Evolutionary conservation across 2,797 vertebrate genomes (phyloP).

Genomic region (Peromyscus melanophrys): DNA sequence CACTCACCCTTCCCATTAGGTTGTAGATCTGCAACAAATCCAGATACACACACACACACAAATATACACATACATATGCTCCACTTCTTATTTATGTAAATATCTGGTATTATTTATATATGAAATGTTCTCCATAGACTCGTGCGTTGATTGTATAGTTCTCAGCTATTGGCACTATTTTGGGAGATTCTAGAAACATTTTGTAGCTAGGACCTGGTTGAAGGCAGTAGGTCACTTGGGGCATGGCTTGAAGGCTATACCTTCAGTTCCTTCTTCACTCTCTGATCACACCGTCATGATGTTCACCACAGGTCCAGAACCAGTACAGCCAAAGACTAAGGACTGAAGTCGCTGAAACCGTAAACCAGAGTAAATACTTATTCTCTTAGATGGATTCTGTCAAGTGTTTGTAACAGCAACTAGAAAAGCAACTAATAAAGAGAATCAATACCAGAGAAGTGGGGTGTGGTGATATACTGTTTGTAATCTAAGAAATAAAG

Average conservation of each 20-base stretch:
- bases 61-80: neutral
- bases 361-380: neutral
- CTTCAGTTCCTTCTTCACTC: neutral
- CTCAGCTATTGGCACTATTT: neutral
- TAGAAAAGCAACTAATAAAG: neutral
- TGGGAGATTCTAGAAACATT: neutral
- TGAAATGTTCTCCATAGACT: neutral
- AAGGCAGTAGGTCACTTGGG: neutral
- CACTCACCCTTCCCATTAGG: neutral
- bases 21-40: neutral
- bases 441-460: neutral
- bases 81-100: conserved; percentile 17
- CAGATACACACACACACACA: neutral
- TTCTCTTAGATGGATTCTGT: neutral
- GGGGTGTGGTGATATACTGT: neutral
- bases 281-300: neutral
- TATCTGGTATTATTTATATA: neutral
- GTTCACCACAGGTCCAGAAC: too few species aligned
- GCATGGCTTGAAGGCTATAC: neutral
- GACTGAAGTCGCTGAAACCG: neutral
- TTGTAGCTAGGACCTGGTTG: neutral
- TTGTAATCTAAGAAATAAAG: too few species aligned
- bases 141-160: neutral
- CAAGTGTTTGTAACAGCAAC: neutral
- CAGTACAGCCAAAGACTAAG: neutral